These are phyloP conservation scores for Maniola jurtina DNA, from an alignment of 1,140 invertebrate genomes.

Conservation along the genomic window DNA sequence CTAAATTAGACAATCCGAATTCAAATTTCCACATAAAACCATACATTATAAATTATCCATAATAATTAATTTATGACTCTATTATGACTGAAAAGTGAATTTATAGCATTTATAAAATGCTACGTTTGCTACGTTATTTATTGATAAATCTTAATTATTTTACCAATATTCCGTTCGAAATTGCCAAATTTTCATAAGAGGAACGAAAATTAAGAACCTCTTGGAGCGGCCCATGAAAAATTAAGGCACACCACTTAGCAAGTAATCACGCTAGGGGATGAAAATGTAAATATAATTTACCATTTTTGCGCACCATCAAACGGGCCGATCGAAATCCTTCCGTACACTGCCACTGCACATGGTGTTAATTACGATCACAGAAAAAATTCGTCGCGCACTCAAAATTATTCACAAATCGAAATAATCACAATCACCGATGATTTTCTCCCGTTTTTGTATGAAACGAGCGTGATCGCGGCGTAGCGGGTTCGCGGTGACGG, in stretches of 20 bases:
- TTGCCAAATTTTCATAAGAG: background rate
- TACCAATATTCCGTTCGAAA: background rate
- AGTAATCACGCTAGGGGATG: conserved; percentile 33
- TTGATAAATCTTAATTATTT: no score
- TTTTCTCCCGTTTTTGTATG: conserved; percentile 21
- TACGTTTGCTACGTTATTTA: no score
- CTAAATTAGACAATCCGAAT: no score
- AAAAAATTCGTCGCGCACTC: conserved; percentile 44
- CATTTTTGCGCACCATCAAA: conserved; percentile 70
- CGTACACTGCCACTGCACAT: conserved; percentile 56
- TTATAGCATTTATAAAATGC: no score
- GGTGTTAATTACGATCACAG: conserved; percentile 47
- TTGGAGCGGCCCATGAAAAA: conserved; percentile 20
- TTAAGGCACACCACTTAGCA: conserved; percentile 27
- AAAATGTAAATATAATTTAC: conserved; percentile 52
- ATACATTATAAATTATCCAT: no score
- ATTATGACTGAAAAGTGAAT: no score
- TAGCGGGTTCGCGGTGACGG: conserved; percentile 39
- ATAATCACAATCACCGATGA: conserved; percentile 50
- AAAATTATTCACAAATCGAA: conserved; percentile 43
- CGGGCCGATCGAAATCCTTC: conserved; percentile 38
- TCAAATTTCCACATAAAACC: no score
- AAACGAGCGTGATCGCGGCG: conserved; percentile 31
- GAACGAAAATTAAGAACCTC: conserved; percentile 8
- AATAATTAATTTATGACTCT: no score